A percentile compares a stretch with the other conserved stretches of the same genome.
Evolutionary conservation across 2,888 invertebrate genomes (phyloP).

Genomic region (Mesorhabditis belari): DNA sequence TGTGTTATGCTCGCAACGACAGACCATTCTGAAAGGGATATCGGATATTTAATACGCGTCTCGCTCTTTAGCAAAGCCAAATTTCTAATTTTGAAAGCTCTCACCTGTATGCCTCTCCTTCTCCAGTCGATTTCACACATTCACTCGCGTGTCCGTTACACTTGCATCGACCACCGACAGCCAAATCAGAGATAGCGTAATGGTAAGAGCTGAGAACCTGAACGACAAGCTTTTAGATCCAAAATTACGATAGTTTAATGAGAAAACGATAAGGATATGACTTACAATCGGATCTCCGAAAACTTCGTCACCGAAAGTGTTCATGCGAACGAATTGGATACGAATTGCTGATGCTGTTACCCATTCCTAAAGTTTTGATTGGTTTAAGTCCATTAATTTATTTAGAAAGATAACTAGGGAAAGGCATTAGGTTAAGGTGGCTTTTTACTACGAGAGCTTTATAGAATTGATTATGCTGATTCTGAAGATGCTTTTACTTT

Average conservation of each 20-base stretch:
- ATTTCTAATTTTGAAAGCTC: background rate
- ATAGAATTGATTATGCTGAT: conserved; percentile 69
- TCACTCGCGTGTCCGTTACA: conserved; percentile 95
- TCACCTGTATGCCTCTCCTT: conserved; percentile 59
- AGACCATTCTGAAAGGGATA: conserved; percentile 51
- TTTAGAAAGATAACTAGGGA: too few relatives aligned
- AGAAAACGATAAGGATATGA: too few relatives aligned
- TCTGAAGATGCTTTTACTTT: conserved; percentile 91
- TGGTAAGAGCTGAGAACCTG: conserved; percentile 80
- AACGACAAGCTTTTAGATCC: background rate
- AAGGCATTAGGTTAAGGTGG: too few relatives aligned
- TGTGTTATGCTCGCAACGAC: conserved; percentile 89
- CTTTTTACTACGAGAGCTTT: conserved; percentile 4
- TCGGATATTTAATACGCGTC: conserved; percentile 41
- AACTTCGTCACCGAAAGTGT: conserved; percentile 96
- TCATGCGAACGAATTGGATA: conserved; percentile 81
- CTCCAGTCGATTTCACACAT: conserved; percentile 69
- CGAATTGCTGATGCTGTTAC: conserved; percentile 90
- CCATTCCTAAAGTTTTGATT: conserved; percentile 67
- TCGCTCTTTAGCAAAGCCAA: background rate
- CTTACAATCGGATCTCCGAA: conserved; percentile 30
- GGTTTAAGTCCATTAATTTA: background rate
- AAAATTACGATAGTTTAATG: too few relatives aligned
- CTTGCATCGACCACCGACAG: conserved; percentile 75
- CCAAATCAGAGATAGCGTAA: conserved; percentile 72